phyloP scores from a whole-genome alignment of 2,888 invertebrate species.

The Drosophila neutralis region DNA sequence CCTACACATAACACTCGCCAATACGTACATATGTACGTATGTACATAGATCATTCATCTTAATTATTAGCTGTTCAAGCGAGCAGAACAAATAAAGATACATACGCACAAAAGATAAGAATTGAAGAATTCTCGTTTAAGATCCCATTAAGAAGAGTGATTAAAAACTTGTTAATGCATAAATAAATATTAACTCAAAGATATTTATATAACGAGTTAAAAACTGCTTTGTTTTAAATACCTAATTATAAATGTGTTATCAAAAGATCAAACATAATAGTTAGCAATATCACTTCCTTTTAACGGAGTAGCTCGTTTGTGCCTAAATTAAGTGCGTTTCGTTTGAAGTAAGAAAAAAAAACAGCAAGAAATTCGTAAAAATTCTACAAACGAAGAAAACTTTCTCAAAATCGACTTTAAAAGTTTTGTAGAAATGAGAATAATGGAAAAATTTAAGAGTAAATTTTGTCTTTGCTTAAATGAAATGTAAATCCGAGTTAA shows the following conservation, averaged over 20 bases:
- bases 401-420: neutral
- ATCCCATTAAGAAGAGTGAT: constrained; percentile 26
- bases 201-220: constrained; percentile 5
- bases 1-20: constrained; percentile 26
- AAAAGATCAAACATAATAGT: constrained; percentile 7
- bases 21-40: constrained; percentile 2
- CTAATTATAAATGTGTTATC: constrained; percentile 23
- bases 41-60: constrained; percentile 48
- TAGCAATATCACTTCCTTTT: constrained; percentile 23
- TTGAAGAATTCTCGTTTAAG: constrained; percentile 11
- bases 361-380: neutral
- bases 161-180: constrained; percentile 42
- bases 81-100: constrained; percentile 8
- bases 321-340: neutral
- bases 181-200: constrained; percentile 39
- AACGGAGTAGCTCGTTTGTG: neutral
- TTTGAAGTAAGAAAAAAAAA: neutral
- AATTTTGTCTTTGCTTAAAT: too few relatives aligned
- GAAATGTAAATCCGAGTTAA: neutral
- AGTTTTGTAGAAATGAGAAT: neutral
- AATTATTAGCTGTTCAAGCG: constrained; percentile 38
- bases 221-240: constrained; percentile 24
- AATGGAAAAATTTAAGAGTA: neutral
- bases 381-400: neutral
- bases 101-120: constrained; percentile 13